phyloP scores from a whole-genome alignment of 2,888 invertebrate species.

The Vannuccia rotundouncinata region DNA sequence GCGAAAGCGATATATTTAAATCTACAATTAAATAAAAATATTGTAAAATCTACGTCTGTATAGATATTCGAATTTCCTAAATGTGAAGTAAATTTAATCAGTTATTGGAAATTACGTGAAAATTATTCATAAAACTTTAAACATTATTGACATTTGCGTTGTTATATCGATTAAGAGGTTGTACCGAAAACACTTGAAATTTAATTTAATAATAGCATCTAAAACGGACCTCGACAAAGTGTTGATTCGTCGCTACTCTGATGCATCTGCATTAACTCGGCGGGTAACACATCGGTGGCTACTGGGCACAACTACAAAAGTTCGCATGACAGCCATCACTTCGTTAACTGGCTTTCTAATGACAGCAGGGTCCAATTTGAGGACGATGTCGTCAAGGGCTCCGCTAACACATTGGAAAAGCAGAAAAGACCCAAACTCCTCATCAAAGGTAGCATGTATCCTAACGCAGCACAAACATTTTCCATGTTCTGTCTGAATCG shows the following conservation, averaged over 20 bases:
- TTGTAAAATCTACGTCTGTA: too few relatives aligned
- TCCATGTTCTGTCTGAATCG: neutral
- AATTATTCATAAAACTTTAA: too few relatives aligned
- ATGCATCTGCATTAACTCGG: neutral
- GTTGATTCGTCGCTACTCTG: neutral
- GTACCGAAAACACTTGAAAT: too few relatives aligned
- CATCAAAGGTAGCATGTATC: neutral
- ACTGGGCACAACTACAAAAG: neutral
- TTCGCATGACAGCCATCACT: neutral
- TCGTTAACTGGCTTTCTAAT: neutral
- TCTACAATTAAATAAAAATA: too few relatives aligned
- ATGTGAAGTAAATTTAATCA: too few relatives aligned
- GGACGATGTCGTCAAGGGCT: neutral
- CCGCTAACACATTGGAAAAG: neutral
- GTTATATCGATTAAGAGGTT: too few relatives aligned
- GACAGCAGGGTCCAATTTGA: neutral
- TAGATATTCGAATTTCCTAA: too few relatives aligned
- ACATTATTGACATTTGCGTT: too few relatives aligned
- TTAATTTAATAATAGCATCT: too few relatives aligned
- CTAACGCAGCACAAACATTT: neutral
- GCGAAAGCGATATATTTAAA: too few relatives aligned
- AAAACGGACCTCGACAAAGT: too few relatives aligned
- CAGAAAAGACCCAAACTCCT: neutral
- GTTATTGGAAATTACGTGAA: too few relatives aligned
- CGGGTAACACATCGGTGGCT: neutral